Base-by-base conservation (phyloP, 2,113 vertebrate genomes). In the Urocitellus parryii region DNA sequence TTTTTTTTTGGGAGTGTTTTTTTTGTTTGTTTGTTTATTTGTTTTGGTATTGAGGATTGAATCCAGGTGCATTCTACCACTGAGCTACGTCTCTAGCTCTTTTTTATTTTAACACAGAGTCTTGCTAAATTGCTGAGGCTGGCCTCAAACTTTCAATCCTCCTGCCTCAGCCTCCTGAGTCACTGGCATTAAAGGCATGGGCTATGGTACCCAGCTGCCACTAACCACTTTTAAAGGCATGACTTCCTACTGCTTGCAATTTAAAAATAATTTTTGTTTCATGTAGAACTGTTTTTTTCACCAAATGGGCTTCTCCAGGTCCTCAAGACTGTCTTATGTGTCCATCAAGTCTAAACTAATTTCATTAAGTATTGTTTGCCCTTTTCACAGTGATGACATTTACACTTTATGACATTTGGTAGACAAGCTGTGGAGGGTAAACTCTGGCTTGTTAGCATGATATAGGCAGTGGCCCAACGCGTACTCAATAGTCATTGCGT, bases 401-500 rank as follows among this genome's bases (percentile, higher is more conserved):
- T 63, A 63, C 9, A 24, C 24, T 78, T 77, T 45, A 18, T 61
- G 67, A 45, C 27, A 13, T 61, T 29, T n/a, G 56, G 51, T 25
- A 7, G n/a, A 1, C 20, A 25, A 61, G 58, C 74, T 14, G 1
- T 13, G 14, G 6, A 17, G 61, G 32, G 34, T 13, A 37, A 29
- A 12, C 32, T 14, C 61, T 53, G 84, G 27, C 24, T 7, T 32
- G 29, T 80, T 22, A 32, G 39, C n/a, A 0, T 22, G 27, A 58
- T 13, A 25, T 4, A 22, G 25, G 20, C 53, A 8, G n/a, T 4
- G 3, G 74, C n/a, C 48, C 39, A 3, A 45, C 56, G 0, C 1
- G 12, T 14, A 0, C 83, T 25, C 8, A 51, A n/a, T 5, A 18
- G 25, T 37, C 1, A 0, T 34, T 4, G 7, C 45, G 17, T 22